Evolutionary conservation across 2,888 invertebrate genomes (phyloP), one percentile per base, ranked within the genome.

Genomic region (Synergus itoensis): DNA sequence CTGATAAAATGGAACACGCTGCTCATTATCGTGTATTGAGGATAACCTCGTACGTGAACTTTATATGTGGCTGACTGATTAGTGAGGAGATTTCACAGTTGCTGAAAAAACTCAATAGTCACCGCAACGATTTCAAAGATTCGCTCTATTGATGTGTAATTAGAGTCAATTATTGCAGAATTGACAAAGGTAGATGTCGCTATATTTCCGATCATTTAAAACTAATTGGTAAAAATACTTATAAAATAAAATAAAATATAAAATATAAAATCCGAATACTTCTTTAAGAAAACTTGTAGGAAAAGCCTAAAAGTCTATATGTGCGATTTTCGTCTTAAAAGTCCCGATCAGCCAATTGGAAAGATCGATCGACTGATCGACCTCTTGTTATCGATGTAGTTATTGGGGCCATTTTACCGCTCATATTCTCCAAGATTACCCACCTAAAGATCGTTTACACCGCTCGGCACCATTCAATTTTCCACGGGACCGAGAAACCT

Each of bases 381-480:
- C 21, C 64, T 14, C 36, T 77, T 40, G 73, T 57, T 43, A 67
- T 77, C 77, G 62, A 67, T 18, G 76, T 48, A 75, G 48, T 76
- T 73, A 78, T 69, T 43, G 78, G 21, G 63, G 78, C 63, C 63
- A 69, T 45, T 77, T 76, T 53, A 41, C 40, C 48, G 78, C 65
- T 77, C 63, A 76, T 79, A 80, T 75, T 77, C 63, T 40, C 60
- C 63, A 57, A 77, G 78, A 79, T 80, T 81, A 77, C 77, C 77
- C 45, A 53, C 57, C 21, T 77, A 69, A 78, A 77, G 77, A 77
- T 81, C 79, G 64, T 79, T 79, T 75, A 77, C 69, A 63, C 40
- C 67, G 73, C 69, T 60, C 73, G 69, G 67, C 76, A 79, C 60
- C 76, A 77, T 80, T 82, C 75, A 82, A 78, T 80, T 79, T 79